phyloP scores from a whole-genome alignment of 2,888 invertebrate genomes.

The Brassicogethes aeneus region DNA sequence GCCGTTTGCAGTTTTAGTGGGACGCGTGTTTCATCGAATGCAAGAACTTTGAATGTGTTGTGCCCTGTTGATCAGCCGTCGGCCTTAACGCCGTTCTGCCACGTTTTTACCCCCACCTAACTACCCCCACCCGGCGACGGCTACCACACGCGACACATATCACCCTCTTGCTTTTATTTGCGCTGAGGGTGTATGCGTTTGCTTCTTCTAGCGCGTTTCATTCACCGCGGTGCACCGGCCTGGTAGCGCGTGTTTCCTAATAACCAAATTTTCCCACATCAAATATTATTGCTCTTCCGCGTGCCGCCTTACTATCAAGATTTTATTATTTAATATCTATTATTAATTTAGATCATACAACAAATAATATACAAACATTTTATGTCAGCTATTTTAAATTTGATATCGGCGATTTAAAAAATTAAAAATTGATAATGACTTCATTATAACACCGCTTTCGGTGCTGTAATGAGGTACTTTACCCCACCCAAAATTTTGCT shows the following conservation, averaged over 20 bases:
- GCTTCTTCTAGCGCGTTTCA: slow-evolving; percentile 14
- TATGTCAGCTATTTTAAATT: too few species aligned
- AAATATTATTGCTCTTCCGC: slow-evolving; percentile 8
- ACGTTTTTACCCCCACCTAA: slow-evolving; percentile 53
- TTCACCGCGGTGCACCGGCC: slow-evolving; percentile 15
- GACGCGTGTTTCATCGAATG: slow-evolving; percentile 40
- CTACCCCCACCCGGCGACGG: slow-evolving; percentile 37
- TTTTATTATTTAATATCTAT: too few species aligned
- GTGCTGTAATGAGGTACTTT: too few species aligned
- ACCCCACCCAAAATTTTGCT: too few species aligned
- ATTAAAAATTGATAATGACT: too few species aligned
- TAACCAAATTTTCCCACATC: slow-evolving; percentile 29
- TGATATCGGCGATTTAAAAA: too few species aligned
- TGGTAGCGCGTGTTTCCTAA: slow-evolving; percentile 25
- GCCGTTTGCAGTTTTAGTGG: slow-evolving; percentile 25
- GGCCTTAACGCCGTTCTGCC: slow-evolving; percentile 37
- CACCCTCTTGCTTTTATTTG: slow-evolving; percentile 34
- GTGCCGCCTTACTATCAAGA: too few species aligned
- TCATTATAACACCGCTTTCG: too few species aligned
- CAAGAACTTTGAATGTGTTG: slow-evolving; percentile 42
- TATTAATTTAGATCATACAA: too few species aligned
- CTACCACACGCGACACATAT: slow-evolving; percentile 37
- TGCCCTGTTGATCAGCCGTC: slow-evolving; percentile 39
- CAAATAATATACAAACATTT: too few species aligned
- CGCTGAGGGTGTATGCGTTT: slow-evolving; percentile 34